Base-by-base conservation (phyloP, 2,113 vertebrate species). In the Platycercus adscitus region DNA sequence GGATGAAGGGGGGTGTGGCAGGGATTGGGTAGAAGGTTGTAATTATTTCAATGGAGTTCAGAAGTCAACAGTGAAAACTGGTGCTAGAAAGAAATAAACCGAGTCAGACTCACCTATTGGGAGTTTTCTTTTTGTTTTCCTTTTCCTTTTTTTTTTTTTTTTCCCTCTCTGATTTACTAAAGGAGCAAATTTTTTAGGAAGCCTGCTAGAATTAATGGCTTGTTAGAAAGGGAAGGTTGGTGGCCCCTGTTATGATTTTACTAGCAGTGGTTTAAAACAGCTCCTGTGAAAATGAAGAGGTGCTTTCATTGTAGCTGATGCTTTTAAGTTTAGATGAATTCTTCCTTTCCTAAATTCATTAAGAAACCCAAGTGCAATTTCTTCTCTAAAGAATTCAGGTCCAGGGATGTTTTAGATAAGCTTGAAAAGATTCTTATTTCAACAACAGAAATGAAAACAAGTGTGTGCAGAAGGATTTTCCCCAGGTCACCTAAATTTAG, bases 1-100 rank as follows among this genome's bases (percentile, higher is more conserved):
- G 6, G n/a, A n/a, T n/a, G n/a, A 7, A 12, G 41, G 41, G 13
- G 41, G 11, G 41, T 14, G 10, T 3, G 2, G 13, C 10, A 6
- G 31, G 10, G 4, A 19, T 23, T 63, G 15, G 3, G 6, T 44
- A n/a, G 20, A 61, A 71, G 37, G 14, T 14, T 63, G 35, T 25
- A 35, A 43, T 49, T 44, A 49, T n/a, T 78, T 53, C 13, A 25
- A 1, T 33, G 55, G 58, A 64, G 53, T 86, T 88, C n/a, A 13
- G 53, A 69, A 20, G 13, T 64, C 19, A 16, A 17, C 41, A 37
- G 17, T 41, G 25, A 43, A 68, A 58, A 52, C 21, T 4, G 17
- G 26, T 47, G 28, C 60, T 79, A 28, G 37, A 10, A 70, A 49
- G 44, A 49, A 56, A 35, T 7, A 21, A 89, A 65, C 33, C 16